Evolutionary conservation across 2,113 vertebrate species (phyloP), one percentile per base, ranked within the genome.

Genomic region (Zosterops japonicus): DNA sequence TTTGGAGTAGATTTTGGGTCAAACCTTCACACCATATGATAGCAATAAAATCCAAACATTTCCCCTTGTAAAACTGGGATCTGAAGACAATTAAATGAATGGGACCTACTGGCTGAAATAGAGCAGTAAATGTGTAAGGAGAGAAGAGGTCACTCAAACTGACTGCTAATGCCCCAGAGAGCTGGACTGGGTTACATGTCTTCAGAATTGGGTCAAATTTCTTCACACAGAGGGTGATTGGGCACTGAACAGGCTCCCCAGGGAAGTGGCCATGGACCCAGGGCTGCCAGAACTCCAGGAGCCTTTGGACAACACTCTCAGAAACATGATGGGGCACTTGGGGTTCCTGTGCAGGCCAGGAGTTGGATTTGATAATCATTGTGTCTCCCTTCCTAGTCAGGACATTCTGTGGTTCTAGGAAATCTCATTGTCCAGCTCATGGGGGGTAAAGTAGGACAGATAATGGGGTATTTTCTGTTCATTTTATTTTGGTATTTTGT

Each of bases 341-440:
- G 7, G 19, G 24, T 47, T 28, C 20, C 36, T 61, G 47, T 46
- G 39, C n/a, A 31, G 35, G n/a, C 47, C 41, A 61, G 41, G 41
- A 61, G 18, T 8, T 55, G 41, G 55, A 36, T 18, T 69, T 0
- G 0, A 22, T 61, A 55, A 61, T 31, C 14, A 25, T 22, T 31
- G 46, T 61, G 61, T 11, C 28, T 31, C 28, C 16, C 11, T 60
- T 60, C n/a, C 39, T n/a, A n/a, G 8, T 12, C 78, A 82, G 33
- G n/a, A 74, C 25, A 15, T 39, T 53, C 29, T 53, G 4, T 47
- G 39, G 8, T 39, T 82, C 69, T 27, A 25, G 3, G 14, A 74
- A 59, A 77, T 83, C 11, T 46, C 68, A 42, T 53, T 74, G 65
- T 67, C 46, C 64, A 59, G 68, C n/a, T 83, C n/a, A 25, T 5